phyloP scores from a whole-genome alignment of 2,113 vertebrate genomes.

The Catharus bicknelli region DNA sequence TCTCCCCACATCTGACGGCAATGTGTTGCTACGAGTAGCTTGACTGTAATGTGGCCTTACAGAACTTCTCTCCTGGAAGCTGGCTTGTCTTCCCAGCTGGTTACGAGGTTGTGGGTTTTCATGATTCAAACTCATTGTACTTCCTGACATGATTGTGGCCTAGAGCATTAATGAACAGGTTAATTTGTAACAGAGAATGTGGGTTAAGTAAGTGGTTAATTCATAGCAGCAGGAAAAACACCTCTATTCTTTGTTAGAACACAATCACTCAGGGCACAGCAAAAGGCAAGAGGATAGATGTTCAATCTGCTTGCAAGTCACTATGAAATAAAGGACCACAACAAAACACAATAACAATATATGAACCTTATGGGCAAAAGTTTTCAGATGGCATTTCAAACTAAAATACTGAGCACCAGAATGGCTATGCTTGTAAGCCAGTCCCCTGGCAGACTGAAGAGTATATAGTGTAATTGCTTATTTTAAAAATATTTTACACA shows the following conservation, averaged over 20 bases:
- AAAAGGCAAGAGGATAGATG: conserved; percentile 74
- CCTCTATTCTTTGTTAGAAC: conserved; percentile 63
- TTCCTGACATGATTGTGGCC: conserved; percentile 99
- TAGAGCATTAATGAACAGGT: conserved; percentile 78
- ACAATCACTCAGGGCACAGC: conserved; percentile 74
- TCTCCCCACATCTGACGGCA: conserved; percentile 91
- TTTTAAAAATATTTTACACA: background rate
- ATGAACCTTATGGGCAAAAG: conserved; percentile 24
- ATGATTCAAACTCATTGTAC: conserved; percentile 93
- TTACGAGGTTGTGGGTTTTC: conserved; percentile 83
- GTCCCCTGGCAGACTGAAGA: conserved; percentile 58
- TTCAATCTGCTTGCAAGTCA: conserved; percentile 53
- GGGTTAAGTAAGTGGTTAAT: conserved; percentile 24
- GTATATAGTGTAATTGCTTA: background rate
- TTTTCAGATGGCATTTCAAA: conserved; percentile 58
- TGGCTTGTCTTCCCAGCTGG: conserved; percentile 93
- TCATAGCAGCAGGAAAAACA: conserved; percentile 44
- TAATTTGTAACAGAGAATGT: conserved; percentile 15
- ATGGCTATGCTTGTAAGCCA: conserved; percentile 37
- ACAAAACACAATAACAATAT: background rate
- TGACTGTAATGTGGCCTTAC: conserved; percentile 87
- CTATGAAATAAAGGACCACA: conserved; percentile 39
- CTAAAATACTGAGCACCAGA: conserved; percentile 66
- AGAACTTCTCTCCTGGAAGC: conserved; percentile 94
- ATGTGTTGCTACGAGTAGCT: conserved; percentile 89